A percentile compares a stretch with the other conserved stretches of the same genome.
These are phyloP conservation scores for Acromyrmex charruanus DNA, from an alignment of 1,140 invertebrate species.

Conservation along the genomic window DNA sequence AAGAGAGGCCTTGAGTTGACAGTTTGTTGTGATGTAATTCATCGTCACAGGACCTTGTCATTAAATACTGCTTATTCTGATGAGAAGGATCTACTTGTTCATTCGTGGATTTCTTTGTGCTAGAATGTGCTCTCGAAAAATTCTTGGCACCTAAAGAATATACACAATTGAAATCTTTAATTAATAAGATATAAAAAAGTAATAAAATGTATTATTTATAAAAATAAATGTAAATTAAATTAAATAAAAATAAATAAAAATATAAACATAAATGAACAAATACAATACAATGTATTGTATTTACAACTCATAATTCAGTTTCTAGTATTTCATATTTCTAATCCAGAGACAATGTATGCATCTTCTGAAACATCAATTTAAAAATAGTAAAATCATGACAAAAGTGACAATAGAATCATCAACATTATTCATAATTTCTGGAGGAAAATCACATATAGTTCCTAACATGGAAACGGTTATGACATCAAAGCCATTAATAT, in stretches of 20 bases:
- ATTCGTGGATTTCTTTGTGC: constrained; percentile 47
- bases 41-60: constrained; percentile 70
- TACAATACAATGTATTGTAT: not conserved
- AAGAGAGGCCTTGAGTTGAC: constrained; percentile 69
- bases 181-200: constrained; percentile 3
- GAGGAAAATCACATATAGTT: constrained; percentile 35
- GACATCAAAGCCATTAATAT: constrained; percentile 64
- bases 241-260: not conserved
- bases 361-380: not conserved
- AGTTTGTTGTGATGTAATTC: constrained; percentile 57
- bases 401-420: not conserved
- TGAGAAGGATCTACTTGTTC: constrained; percentile 42
- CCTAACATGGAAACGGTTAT: constrained; percentile 38
- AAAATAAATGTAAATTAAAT: not conserved
- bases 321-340: not conserved
- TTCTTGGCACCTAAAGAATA: constrained; percentile 58
- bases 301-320: not conserved
- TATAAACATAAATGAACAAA: not conserved
- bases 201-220: constrained; percentile 1
- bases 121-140: constrained; percentile 41
- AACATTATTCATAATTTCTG: not conserved
- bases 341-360: not conserved
- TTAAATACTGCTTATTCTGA: constrained; percentile 64
- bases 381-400: not conserved
- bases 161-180: not conserved